phyloP scores from a whole-genome alignment of 2,113 vertebrate genomes.

The Limanda limanda region DNA sequence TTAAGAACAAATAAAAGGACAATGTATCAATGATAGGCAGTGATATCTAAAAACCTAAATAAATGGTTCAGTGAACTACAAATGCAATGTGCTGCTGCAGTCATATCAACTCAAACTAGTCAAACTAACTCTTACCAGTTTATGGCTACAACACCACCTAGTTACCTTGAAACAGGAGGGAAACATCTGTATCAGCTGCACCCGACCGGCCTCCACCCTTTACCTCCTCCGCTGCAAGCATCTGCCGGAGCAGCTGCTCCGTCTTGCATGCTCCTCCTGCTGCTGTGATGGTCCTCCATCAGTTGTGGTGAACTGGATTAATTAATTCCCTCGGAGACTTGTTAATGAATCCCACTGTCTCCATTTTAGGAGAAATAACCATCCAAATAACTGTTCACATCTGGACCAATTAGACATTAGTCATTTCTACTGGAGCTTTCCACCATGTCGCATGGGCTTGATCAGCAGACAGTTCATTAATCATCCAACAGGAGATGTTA shows the following conservation, averaged over 20 bases:
- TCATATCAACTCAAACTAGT: not conserved
- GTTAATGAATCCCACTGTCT: not conserved
- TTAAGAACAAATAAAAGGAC: too few species aligned
- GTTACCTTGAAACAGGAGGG: too few species aligned
- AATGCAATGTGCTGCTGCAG: not conserved
- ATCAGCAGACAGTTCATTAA: not conserved
- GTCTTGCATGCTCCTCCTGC: conserved; percentile 1
- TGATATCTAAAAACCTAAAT: too few species aligned
- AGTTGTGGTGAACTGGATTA: not conserved
- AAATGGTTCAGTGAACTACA: too few species aligned
- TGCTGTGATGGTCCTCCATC: conserved; percentile 2
- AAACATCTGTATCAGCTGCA: not conserved
- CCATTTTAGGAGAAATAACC: not conserved
- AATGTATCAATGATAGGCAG: not conserved
- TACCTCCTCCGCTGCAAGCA: not conserved
- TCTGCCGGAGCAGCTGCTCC: conserved; percentile 8
- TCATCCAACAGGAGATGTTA: not conserved
- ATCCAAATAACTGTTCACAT: not conserved
- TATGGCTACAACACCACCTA: not conserved
- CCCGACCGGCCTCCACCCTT: not conserved
- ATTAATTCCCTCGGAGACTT: not conserved
- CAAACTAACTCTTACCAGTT: not conserved
- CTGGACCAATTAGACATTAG: not conserved
- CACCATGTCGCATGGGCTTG: not conserved
- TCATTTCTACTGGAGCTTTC: not conserved